Evolutionary conservation across 64 coral and sea anemone species (phyloP).

Genomic region (Montipora sp.): DNA sequence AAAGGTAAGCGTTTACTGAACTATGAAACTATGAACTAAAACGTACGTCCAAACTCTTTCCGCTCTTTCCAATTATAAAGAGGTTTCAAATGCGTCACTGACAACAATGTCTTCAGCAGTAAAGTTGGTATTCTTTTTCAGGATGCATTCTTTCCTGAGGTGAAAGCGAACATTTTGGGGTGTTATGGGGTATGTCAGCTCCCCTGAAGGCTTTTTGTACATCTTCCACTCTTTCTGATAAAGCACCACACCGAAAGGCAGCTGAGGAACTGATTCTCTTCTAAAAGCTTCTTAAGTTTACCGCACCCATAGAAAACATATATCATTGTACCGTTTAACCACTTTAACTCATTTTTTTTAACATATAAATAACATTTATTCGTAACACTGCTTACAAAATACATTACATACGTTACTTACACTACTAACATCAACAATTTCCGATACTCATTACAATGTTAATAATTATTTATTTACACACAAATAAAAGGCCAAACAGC

Average conservation of each 20-base stretch:
- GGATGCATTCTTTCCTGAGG: neutral
- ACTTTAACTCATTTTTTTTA: too few relatives aligned
- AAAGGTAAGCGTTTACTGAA: too few relatives aligned
- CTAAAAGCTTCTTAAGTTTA: neutral
- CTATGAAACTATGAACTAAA: too few relatives aligned
- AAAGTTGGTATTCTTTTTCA: neutral
- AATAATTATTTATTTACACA: too few relatives aligned
- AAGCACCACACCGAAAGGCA: neutral
- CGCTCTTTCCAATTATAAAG: neutral
- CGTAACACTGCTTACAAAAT: too few relatives aligned
- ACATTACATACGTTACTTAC: too few relatives aligned
- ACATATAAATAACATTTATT: too few relatives aligned
- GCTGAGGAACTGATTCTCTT: neutral
- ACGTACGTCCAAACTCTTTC: neutral
- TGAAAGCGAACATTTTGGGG: neutral
- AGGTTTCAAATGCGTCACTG: neutral
- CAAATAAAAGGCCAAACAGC: too few relatives aligned
- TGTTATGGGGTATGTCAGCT: neutral
- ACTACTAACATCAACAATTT: too few relatives aligned
- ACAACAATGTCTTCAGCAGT: neutral
- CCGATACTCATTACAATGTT: too few relatives aligned
- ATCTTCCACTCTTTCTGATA: neutral
- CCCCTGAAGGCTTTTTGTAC: neutral
- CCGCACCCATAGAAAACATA: slow-evolving; percentile 1
- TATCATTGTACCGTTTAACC: neutral